Evolutionary conservation across 2,797 vertebrate genomes (phyloP), one percentile per base, ranked within the genome.

Genomic region (Spinibarbus caldwelli): DNA sequence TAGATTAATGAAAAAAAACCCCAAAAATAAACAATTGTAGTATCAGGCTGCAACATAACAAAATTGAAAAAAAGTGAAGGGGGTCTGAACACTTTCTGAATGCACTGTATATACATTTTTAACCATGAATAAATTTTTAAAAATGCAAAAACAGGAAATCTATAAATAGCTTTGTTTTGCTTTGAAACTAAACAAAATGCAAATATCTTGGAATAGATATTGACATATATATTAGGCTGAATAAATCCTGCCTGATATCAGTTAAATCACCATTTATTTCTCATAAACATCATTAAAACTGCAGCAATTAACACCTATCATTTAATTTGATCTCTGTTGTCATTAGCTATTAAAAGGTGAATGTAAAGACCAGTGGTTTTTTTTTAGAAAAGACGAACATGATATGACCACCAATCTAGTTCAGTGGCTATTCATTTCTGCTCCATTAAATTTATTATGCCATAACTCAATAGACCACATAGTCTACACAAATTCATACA

Each of bases 391-490:
- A 34, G 43, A 38, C 3, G 7, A 64, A 26, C 57, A 38, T 6
- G 12, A 31, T 34, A 1, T 34, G 49, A 41, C 8, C 52, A 17
- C 43, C 76, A 43, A 4, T 78, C 8, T 19, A 64, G 59, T 52
- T 83, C 4, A 26, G 43, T 52, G 15, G 57, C 71, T 41, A 52
- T 38, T 67, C 0, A 76, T 76, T 38, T 66, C 38, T 52, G 45
- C 23, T 12, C 57, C 71, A 83, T 76, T 52, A 83, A 38, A 66
- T 83, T 10, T 49, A 66, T 66, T 66, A 83, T 83, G 57, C 23
- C 71, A 64, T 66, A 66, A 38, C 4, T 66, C 31, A 75, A 26
- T 45, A 83, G 57, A 76, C 38, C 68, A 73, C 19, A 82, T 66
- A n/a, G n/a, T n/a, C n/a, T n/a, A 62, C 19, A 45, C 41, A 72